Percentiles rank a stretch among this genome's conserved stretches.
These are phyloP conservation scores for Myotis brandtii DNA, from an alignment of 2,113 vertebrate genomes.

Conservation along the genomic window DNA sequence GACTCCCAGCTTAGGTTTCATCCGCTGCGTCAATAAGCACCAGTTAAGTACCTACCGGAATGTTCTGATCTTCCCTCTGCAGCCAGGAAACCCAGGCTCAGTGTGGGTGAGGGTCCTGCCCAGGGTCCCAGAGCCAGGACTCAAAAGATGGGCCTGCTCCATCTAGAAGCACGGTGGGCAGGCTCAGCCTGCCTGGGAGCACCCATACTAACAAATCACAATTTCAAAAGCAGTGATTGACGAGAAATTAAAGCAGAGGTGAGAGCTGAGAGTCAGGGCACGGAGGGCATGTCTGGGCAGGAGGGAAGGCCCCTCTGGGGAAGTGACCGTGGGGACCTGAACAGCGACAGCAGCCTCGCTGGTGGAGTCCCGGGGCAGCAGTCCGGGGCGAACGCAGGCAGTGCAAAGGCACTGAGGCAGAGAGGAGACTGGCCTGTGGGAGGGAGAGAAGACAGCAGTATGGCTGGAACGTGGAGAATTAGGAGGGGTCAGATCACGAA, in stretches of 20 bases:
- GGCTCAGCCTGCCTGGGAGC: not conserved
- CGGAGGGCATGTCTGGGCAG: not conserved
- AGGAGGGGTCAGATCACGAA: not conserved
- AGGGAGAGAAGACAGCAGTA: no score
- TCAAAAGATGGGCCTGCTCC: no score
- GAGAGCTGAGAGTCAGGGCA: accelerated
- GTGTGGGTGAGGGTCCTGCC: no score
- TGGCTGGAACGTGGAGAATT: no score
- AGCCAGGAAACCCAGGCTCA: not conserved
- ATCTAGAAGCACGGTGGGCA: not conserved
- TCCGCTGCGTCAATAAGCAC: accelerated
- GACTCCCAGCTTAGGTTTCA: no score
- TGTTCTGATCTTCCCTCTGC: accelerated
- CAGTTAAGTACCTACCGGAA: accelerated
- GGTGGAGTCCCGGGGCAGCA: accelerated
- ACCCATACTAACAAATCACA: accelerated
- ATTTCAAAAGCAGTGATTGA: not conserved
- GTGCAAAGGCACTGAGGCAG: not conserved
- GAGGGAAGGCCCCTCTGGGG: not conserved
- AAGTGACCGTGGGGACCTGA: not conserved
- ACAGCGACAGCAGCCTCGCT: not conserved
- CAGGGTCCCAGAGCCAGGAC: not conserved
- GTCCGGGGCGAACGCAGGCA: no score
- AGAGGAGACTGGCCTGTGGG: accelerated
- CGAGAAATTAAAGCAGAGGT: not conserved